Percentiles rank a stretch among this genome's conserved stretches.
Conservation (phyloP, 1,140 invertebrate species). For the Berghia stephanieae region DNA sequence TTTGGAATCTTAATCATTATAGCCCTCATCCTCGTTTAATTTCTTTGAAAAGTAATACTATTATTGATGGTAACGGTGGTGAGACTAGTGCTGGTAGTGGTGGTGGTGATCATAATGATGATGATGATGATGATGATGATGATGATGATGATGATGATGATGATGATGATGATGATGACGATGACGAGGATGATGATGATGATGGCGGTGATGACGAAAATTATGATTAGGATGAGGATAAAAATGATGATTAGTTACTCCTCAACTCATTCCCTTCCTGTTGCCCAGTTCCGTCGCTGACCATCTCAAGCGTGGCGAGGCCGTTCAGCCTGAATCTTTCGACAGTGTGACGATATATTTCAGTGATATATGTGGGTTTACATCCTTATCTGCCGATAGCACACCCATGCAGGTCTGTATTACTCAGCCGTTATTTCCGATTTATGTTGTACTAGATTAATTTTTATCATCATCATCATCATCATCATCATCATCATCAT, state of each 20-base stretch:
- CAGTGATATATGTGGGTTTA: constrained; percentile 64
- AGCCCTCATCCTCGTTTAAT: no score
- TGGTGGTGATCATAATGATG: not conserved
- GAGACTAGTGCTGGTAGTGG: not conserved
- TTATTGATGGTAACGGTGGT: no score
- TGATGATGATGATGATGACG: not conserved
- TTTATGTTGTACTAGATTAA: no score
- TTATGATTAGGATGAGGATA: not conserved
- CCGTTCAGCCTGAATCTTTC: not conserved
- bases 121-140: not conserved
- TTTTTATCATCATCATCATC: not conserved
- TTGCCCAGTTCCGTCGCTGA: not conserved
- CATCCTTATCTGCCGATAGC: constrained; percentile 78
- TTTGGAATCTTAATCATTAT: no score
- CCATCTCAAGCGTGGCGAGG: not conserved
- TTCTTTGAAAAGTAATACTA: no score
- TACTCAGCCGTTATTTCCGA: no score
- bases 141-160: not conserved
- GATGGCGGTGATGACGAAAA: not conserved
- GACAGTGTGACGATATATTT: not conserved
- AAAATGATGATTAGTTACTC: not conserved
- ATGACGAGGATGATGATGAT: not conserved
- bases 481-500: no score
- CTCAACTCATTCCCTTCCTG: not conserved
- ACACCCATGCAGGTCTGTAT: constrained; percentile 72